Evolutionary conservation across 2,113 vertebrate species (phyloP).

Genomic region (Ictalurus punctatus): DNA sequence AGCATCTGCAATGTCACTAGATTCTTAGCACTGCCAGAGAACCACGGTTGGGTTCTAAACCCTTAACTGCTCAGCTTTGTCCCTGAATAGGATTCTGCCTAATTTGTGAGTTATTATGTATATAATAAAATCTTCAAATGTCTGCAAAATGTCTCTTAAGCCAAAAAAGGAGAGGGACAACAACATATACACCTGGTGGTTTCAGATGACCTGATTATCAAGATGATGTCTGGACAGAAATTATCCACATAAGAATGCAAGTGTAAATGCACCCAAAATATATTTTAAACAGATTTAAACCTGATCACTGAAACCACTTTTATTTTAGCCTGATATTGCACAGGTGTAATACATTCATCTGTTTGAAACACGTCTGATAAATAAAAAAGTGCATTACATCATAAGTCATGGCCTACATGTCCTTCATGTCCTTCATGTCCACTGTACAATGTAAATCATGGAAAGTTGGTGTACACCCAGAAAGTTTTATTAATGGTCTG

Average conservation of each 20-base stretch:
- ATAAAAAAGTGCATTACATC: background rate
- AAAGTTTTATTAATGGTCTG: background rate
- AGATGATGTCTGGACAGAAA: background rate
- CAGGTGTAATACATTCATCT: background rate
- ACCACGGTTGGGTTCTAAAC: background rate
- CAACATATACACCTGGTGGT: background rate
- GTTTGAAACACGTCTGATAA: background rate
- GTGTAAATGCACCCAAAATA: background rate
- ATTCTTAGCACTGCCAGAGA: background rate
- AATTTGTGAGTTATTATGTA: background rate
- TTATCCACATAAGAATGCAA: background rate
- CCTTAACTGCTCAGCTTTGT: background rate
- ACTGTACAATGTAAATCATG: background rate
- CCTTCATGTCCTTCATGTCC: background rate
- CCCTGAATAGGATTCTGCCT: background rate
- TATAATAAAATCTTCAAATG: slow-evolving; percentile 10
- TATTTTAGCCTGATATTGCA: background rate
- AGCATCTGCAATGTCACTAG: background rate
- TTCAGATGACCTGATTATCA: background rate
- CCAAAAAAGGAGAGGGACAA: background rate
- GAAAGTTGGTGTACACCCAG: background rate
- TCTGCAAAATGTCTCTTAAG: background rate
- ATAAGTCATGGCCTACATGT: background rate
- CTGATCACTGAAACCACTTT: background rate
- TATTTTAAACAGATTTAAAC: background rate